A percentile compares a stretch with the other conserved stretches of the same genome.
phyloP scores from a whole-genome alignment of 2,113 vertebrate species.

The Vanacampus margaritifer region DNA sequence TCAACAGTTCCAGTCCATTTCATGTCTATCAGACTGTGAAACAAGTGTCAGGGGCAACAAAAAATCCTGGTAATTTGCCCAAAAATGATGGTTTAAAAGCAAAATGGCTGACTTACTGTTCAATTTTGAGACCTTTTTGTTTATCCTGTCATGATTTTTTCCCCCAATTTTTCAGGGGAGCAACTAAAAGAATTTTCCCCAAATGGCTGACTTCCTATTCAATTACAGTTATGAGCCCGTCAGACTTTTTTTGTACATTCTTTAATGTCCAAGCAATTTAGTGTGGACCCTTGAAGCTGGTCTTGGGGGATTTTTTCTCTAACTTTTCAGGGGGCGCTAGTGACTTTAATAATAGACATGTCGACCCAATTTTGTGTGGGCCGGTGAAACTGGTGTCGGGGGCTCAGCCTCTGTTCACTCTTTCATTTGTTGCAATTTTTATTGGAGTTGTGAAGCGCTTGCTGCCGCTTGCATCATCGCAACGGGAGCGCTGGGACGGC shows the following conservation, averaged over 20 bases:
- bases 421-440: slow-evolving; percentile 2
- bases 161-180: background rate
- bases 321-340: background rate
- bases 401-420: background rate
- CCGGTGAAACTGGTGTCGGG: background rate
- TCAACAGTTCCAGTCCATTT: too few relatives aligned
- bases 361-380: background rate
- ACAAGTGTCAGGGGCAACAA: too few relatives aligned
- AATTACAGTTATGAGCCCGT: background rate
- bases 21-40: too few relatives aligned
- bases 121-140: background rate
- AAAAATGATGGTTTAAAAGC: too few relatives aligned
- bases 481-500: background rate
- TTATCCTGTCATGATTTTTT: background rate
- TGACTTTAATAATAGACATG: background rate
- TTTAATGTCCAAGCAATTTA: background rate
- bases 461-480: background rate
- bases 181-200: background rate
- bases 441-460: slow-evolving; percentile 1
- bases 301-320: background rate
- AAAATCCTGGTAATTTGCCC: too few relatives aligned
- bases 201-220: background rate
- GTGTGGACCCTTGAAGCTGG: background rate
- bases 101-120: background rate
- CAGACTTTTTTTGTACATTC: too few relatives aligned